Percentiles rank a stretch among this genome's conserved stretches.
phyloP scores from a whole-genome alignment of 2,797 vertebrate species.

The Cyclura pinguis region DNA sequence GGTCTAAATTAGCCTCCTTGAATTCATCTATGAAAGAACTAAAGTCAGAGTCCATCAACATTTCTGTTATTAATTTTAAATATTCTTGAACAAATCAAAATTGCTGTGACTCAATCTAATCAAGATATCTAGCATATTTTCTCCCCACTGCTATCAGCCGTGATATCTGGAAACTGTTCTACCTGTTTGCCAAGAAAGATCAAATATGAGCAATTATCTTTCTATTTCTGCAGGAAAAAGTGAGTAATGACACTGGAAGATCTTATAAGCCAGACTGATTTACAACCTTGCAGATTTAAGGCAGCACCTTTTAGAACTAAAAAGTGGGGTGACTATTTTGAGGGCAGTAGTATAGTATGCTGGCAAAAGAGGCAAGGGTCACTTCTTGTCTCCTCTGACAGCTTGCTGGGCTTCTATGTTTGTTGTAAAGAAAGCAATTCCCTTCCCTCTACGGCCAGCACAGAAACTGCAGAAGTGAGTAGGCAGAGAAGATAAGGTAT shows the following conservation, averaged over 20 bases:
- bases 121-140: neutral
- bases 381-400: neutral
- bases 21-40: neutral
- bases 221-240: neutral
- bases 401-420: neutral
- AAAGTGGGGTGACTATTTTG: neutral
- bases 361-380: neutral
- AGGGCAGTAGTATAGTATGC: neutral
- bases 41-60: neutral
- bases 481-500: neutral
- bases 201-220: neutral
- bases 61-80: neutral
- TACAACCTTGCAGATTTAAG: too few relatives aligned
- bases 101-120: neutral
- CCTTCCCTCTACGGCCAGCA: neutral
- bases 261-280: neutral
- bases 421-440: neutral
- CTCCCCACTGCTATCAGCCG: neutral
- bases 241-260: neutral
- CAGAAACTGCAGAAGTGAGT: neutral
- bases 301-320: neutral
- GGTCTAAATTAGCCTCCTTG: too few relatives aligned
- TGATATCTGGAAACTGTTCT: neutral
- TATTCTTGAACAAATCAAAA: neutral
- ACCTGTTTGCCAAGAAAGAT: neutral